Evolutionary conservation across 1,140 invertebrate species (phyloP).

Genomic region (Pogonognathellus flavescens): DNA sequence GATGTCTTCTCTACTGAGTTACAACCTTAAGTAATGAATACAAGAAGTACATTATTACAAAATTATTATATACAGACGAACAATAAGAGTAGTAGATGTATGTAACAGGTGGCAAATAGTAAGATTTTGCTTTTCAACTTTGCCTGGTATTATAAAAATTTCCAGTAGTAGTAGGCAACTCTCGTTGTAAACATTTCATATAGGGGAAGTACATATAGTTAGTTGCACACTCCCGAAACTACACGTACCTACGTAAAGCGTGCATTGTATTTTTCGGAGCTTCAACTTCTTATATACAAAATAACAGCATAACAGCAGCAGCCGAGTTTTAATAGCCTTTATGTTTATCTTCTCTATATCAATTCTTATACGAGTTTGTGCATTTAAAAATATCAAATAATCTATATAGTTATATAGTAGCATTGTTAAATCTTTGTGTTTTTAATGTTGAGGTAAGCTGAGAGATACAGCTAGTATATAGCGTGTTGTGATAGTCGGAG

Average conservation of each 20-base stretch:
- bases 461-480: too few relatives aligned
- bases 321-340: conserved; percentile 15
- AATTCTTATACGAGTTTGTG: neutral
- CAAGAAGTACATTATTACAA: too few relatives aligned
- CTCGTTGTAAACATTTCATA: too few relatives aligned
- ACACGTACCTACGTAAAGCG: neutral
- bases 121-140: conserved; percentile 37
- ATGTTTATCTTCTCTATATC: too few relatives aligned
- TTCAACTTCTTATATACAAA: neutral
- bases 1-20: neutral
- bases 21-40: too few relatives aligned
- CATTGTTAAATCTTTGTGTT: conserved; percentile 4
- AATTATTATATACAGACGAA: neutral
- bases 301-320: neutral
- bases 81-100: neutral
- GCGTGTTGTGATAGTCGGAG: neutral
- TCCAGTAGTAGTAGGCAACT: conserved; percentile 21
- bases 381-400: conserved; percentile 3
- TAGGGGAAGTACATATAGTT: neutral
- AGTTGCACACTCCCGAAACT: neutral
- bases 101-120: conserved; percentile 51
- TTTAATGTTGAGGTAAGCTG: conserved; percentile 20
- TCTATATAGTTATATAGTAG: neutral
- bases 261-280: neutral
- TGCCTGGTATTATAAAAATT: conserved; percentile 45